phyloP scores from a whole-genome alignment of 2,113 vertebrate genomes.

The Psammodynastes pulverulentus region DNA sequence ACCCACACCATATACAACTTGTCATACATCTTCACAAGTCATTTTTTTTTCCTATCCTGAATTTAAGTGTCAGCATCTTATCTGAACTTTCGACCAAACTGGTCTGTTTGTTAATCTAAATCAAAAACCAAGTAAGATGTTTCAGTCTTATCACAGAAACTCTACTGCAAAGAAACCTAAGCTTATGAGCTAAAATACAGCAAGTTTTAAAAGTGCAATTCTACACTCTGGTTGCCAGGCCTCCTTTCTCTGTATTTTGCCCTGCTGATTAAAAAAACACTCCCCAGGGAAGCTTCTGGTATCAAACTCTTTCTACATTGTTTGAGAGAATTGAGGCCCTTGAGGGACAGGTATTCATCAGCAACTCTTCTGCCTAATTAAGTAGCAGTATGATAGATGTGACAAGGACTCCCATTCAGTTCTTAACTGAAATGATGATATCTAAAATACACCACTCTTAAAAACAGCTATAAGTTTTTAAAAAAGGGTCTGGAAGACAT shows the following conservation, averaged over 20 bases:
- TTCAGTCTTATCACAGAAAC: slow-evolving; percentile 5
- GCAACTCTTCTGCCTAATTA: slow-evolving; percentile 32
- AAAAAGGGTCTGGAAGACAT: background rate
- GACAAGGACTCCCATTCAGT: slow-evolving; percentile 30
- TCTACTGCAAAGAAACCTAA: background rate
- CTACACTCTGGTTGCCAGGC: background rate
- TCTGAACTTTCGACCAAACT: slow-evolving; percentile 8
- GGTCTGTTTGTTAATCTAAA: background rate
- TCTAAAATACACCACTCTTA: slow-evolving; percentile 9
- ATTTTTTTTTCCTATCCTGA: background rate
- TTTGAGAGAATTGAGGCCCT: slow-evolving; percentile 25
- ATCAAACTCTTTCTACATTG: slow-evolving; percentile 1
- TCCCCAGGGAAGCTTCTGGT: background rate
- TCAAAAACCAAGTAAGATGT: background rate
- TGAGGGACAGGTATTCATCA: slow-evolving; percentile 28
- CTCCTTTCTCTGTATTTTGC: background rate
- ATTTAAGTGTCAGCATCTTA: slow-evolving; percentile 14
- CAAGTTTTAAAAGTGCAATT: background rate
- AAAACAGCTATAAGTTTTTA: background rate
- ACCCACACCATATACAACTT: background rate
- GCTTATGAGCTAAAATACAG: background rate
- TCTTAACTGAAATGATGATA: slow-evolving; percentile 24
- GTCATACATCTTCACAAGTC: background rate
- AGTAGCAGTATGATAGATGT: slow-evolving; percentile 10
- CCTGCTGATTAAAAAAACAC: background rate